Evolutionary conservation across 2,797 vertebrate species (phyloP), one percentile per base, ranked within the genome.

Genomic region (Numenius phaeopus): DNA sequence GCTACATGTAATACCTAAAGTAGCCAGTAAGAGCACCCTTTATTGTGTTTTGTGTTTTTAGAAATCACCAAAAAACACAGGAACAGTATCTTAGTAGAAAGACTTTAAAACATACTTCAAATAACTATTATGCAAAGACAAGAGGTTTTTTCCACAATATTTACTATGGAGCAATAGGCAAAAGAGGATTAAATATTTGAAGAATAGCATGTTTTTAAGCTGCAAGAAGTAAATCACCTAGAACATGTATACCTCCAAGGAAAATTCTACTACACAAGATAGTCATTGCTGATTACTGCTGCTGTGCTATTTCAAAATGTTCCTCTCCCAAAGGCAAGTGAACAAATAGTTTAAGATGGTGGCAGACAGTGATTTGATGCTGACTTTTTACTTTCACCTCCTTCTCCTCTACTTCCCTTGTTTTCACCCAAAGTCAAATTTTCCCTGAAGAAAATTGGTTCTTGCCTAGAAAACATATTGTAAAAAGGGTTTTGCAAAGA

Each of bases 211-310:
- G n/a, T 8, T 75, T 95, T 89, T 57, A 80, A 83, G 54, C 30
- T 85, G 52, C 21, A 82, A 81, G 62, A 87, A 90, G 9, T 64
- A 92, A 89, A 93, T 69, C 55, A 80, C 26, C 27, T 57, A 40
- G 49, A 93, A 93, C 26, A 17, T 12, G 16, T 30, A 27, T 18
- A 76, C 14, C 42, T 91, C 18, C 52, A 65, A 94, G 69, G 65
- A 93, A 88, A 82, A 91, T 52, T 87, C 37, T 55, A 2, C 50
- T 66, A 8, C 39, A 59, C 20, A 61, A 66, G 26, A 82, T 6
- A 85, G 75, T 80, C 42, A 65, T 34, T 89, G 59, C n/a, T 73
- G 66, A 90, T 94, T 82, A 94, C 73, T 73, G 64, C 42, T 85
- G 67, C 39, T 64, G 7, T 50, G 57, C 78, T 66, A 39, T 42